Base-by-base conservation (phyloP, 2,888 invertebrate species). In the Erebia ligea region DNA sequence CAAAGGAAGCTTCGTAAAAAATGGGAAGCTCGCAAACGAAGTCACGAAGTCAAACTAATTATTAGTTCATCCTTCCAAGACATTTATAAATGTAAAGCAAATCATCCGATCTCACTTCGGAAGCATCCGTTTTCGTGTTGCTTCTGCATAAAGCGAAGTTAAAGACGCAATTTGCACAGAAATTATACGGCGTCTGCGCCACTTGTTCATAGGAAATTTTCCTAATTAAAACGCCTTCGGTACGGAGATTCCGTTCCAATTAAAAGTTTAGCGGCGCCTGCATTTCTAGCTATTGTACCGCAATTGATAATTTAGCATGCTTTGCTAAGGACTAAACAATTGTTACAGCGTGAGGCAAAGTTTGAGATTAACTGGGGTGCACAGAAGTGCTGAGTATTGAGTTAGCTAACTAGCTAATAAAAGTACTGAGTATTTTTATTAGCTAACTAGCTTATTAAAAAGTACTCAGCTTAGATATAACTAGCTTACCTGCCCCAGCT, bases 141-240 rank as follows among this genome's bases (percentile, higher is more conserved):
- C 80, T 76, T 76, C 81, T 81, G 79, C 82, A 85, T 87, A 88
- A 88, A 87, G 85, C 86, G 85, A 90, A 92, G 88, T 91, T 92
- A 91, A 91, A 91, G 86, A 91, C 86, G 86, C 84, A 87, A 93
- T 93, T 93, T 92, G 91, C 92, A 93, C 92, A 87, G 91, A 92
- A 91, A 92, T 93, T 91, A 93, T 93, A 91, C 88, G 85, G 85
- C 86, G 88, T 86, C 86, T 86, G 89, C 75, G 67, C 73, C 74
- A 75, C 86, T 90, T 89, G 91, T 90, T 90, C 91, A 90, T 91
- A 85, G 90, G 87, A 91, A 92, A 92, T 88, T 91, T 91, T 90
- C 88, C 91, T 92, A 92, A 92, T 92, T 92, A 92, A 91, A 92
- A 91, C 89, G 91, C 89, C 91, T 91, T 89, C 86, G 86, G 83